Conservation (phyloP, 2,797 vertebrate species). For the Parotocinclus haroldoi region DNA sequence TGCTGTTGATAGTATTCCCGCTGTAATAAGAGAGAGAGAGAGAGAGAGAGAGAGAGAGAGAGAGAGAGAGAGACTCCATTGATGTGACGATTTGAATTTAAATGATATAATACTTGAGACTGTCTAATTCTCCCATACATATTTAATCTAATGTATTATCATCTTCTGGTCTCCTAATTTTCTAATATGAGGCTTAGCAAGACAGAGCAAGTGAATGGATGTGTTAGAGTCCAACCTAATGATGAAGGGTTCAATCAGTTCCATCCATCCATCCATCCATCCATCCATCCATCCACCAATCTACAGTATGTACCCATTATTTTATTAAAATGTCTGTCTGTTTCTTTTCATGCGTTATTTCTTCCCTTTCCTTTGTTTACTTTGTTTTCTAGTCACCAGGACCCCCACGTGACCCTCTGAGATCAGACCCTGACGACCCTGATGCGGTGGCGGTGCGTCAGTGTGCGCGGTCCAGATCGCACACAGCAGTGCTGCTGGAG, state of each 20-base stretch:
- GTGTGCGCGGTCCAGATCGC: too few relatives aligned
- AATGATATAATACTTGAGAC: constrained; percentile 79
- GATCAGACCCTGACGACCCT: too few relatives aligned
- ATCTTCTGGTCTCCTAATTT: constrained; percentile 57
- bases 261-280: too few relatives aligned
- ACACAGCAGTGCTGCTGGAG: too few relatives aligned
- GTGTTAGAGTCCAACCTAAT: background rate
- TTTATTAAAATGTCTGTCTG: too few relatives aligned
- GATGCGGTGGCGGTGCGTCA: too few relatives aligned
- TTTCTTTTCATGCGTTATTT: too few relatives aligned
- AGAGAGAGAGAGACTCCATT: background rate
- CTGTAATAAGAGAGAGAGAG: constrained; percentile 65
- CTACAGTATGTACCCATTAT: too few relatives aligned
- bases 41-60: background rate
- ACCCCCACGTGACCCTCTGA: too few relatives aligned
- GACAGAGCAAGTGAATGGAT: constrained; percentile 49
- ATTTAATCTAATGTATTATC: constrained; percentile 81
- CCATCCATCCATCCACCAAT: too few relatives aligned
- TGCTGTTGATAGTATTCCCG: constrained; percentile 68
- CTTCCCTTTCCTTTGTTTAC: too few relatives aligned
- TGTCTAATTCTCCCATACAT: constrained; percentile 78
- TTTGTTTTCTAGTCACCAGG: too few relatives aligned
- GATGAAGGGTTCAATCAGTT: background rate
- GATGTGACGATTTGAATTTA: constrained; percentile 78
- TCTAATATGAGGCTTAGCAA: constrained; percentile 61